Base-by-base conservation (phyloP, 2,797 vertebrate genomes). In the Rhabdophis nuchalis region DNA sequence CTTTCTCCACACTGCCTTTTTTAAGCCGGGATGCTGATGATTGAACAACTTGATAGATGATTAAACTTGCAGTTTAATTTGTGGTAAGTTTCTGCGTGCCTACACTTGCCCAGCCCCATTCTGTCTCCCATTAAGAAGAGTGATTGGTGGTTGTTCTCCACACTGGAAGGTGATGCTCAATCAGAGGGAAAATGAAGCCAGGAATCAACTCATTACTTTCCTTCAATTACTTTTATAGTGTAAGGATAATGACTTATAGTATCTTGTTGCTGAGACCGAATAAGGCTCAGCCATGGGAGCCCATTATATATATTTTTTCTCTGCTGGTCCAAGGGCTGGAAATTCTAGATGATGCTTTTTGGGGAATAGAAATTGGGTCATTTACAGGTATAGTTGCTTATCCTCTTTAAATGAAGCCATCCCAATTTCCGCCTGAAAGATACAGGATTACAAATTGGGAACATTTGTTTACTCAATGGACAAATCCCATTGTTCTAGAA, bases 391-490 rank as follows among this genome's bases (percentile, higher is more conserved):
- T 46, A 46, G 36, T 46, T 82, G 11, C 10, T 46, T 46, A 46
- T 82, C 20, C 20, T 82, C 20, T 46, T 82, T 25, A 82, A 82
- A 82, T 46, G 46, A 82, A 46, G 20, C 36, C 72, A 82, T 23
- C 36, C 36, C 36, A 82, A 82, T 82, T 82, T 82, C 41, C 46
- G 12, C 25, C 36, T 25, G 72, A 82, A 82, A 82, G 41, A 25
- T 25, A 82, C 20, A 82, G 36, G 20, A 12, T 82, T 82, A 46
- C 36, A 82, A 82, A 82, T 46, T 82, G 36, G 20, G 10, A 82
- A 10, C 20, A 4, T 41, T 46, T 92, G 93, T 95, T 95, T 94
- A 91, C 94, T 94, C 87, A 95, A 85, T 93, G 87, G 91, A 95
- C 93, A 95, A 95, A 94, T 95, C 85, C 57, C 77, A 95, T 93